Base-by-base conservation (phyloP, 2,113 vertebrate genomes). In the Antechinus stuartii region DNA sequence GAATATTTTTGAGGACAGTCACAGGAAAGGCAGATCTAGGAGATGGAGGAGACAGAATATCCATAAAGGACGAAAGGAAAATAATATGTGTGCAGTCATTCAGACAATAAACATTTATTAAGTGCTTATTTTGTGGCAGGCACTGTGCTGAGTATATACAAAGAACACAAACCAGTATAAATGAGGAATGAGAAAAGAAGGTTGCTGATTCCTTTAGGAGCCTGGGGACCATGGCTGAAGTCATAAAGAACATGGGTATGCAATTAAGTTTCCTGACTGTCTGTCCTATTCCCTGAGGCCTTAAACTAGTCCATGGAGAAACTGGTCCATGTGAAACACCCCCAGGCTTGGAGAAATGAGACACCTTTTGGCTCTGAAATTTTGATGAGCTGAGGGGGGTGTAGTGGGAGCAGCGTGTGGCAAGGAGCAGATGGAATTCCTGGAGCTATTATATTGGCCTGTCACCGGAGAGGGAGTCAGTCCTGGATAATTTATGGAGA, bases 391-490 rank as follows among this genome's bases (percentile, higher is more conserved):
- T 98, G 95, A 24, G 97, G 25, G 96, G 35, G 35, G 23, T 84
- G 4, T 42, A 42, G 68, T 22, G 68, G 68, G 92, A 97, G 98
- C 97, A 97, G 98, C 96, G 97, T 98, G 97, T 98, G 98, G 98
- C 97, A 97, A 97, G 98, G 95, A 98, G 97, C 98, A 99, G 98
- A 99, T 99, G 99, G 98, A 97, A 98, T 98, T 98, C 98, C 98
- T 98, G 98, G 97, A 98, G 98, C 97, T 97, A 99, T 99, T 99
- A 98, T 99, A 98, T 98, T 97, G 97, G 97, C 97, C 97, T 99
- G 98, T 98, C 98, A 99, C 98, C 98, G 96, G 98, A 99, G 98
- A 98, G 96, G 97, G 97, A 98, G 97, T 97, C 97, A 96, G 98
- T 96, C 96, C 98, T 97, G 97, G 98, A 98, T 98, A 99, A 99